Conservation (phyloP, 1,140 invertebrate species). For the Heliconius hermathena region DNA sequence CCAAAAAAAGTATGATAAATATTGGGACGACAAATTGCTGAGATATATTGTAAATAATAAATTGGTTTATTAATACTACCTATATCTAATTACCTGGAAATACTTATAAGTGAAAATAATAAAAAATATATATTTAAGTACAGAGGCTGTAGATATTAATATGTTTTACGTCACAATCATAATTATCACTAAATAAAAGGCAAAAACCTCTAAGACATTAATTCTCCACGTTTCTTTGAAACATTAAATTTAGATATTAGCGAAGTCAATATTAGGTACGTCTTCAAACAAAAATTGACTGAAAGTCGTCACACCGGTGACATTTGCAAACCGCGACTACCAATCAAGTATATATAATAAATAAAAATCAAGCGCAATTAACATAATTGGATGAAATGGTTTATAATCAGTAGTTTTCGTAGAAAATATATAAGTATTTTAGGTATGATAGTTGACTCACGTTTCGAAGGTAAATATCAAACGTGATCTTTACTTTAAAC, state of each 20-base stretch:
- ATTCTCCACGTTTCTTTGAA: neutral
- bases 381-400: conserved; percentile 41
- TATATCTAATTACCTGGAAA: too few relatives aligned
- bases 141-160: too few relatives aligned
- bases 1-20: too few relatives aligned
- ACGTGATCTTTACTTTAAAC: conserved; percentile 22
- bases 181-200: too few relatives aligned
- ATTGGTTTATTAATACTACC: too few relatives aligned
- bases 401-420: conserved; percentile 31
- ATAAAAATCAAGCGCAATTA: conserved; percentile 39
- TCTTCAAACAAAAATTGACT: conserved; percentile 20
- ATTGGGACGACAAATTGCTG: too few relatives aligned
- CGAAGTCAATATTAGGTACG: neutral
- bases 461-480: conserved; percentile 16
- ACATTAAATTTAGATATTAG: neutral
- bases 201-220: neutral
- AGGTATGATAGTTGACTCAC: conserved; percentile 24
- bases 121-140: too few relatives aligned
- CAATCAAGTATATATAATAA: conserved; percentile 36
- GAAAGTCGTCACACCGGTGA: conserved; percentile 35
- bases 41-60: too few relatives aligned
- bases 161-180: too few relatives aligned
- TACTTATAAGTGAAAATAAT: too few relatives aligned
- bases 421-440: conserved; percentile 12
- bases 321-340: conserved; percentile 32